Evolutionary conservation across 2,113 vertebrate species (phyloP), one percentile per base, ranked within the genome.

Genomic region (Spheniscus mendiculus): DNA sequence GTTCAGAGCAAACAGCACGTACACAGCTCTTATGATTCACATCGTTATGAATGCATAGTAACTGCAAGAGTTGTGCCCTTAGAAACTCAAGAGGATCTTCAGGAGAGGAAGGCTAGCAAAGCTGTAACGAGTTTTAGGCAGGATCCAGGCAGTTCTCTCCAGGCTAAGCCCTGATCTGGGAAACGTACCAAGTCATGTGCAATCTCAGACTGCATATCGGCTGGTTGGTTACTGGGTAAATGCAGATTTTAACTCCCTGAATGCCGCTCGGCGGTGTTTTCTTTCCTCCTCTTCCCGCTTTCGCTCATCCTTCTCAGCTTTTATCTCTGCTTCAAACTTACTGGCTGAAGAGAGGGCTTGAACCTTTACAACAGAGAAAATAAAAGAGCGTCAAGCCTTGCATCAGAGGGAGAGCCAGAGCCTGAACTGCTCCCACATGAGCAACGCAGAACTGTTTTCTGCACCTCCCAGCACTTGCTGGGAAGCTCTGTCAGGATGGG

Each of bases 311-410:
- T 99, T 99, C 94, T 99, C 99, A 29, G 99, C 99, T 92, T 98
- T 99, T 70, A 99, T 98, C 95, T 99, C 99, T 2, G 99, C 99
- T 97, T 99, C 99, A 95, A 99, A 99, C 95, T 98, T 99, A 95
- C 99, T 99, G 96, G 99, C 98, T 61, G 97, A 97, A 47, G 99
- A 98, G 88, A 99, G 97, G 72, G 99, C 99, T 97, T 99, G 99
- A 82, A 98, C 98, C 99, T 99, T 97, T n/a, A 66, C 6, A 55
- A 70, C 63, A 76, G 38, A 74, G 38, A 89, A 86, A 76, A 82
- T 5, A 76, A 52, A 36, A 7, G 2, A 69, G 5, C 3, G 0
- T 91, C 80, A 94, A 70, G n/a, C 45, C 36, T 88, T 80, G 78
- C 53, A 38, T 69, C 36, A 83, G 32, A 71, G 36, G 49, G 53